Percentiles rank a stretch among this genome's conserved stretches.
Conservation (phyloP, 2,113 vertebrate species). For the Leptodactylus fuscus region DNA sequence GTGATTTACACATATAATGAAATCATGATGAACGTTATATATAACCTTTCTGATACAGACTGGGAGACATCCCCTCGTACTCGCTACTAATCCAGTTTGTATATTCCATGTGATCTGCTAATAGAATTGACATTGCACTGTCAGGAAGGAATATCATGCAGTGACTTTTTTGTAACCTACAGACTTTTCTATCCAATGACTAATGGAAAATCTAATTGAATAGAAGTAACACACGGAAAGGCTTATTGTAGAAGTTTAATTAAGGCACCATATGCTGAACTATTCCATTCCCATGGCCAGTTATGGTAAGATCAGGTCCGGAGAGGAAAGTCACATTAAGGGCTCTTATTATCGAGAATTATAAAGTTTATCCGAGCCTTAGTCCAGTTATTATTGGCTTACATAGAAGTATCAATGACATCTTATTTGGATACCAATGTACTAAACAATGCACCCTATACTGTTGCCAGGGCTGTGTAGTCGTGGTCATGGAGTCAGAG, state of each 20-base stretch:
- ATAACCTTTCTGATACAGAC: constrained; percentile 7
- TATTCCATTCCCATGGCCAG: background rate
- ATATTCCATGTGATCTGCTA: constrained; percentile 4
- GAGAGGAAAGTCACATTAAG: background rate
- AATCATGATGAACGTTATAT: constrained; percentile 3
- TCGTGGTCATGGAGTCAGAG: too few species aligned
- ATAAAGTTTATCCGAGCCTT: background rate
- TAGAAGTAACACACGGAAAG: background rate
- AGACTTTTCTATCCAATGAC: constrained; percentile 18
- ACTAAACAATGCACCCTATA: too few species aligned
- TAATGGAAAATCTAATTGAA: constrained; percentile 23
- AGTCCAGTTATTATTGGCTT: background rate
- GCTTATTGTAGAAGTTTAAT: background rate
- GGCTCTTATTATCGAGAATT: background rate
- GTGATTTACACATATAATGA: background rate
- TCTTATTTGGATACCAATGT: too few species aligned
- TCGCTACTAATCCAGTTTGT: background rate
- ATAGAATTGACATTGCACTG: constrained; percentile 5
- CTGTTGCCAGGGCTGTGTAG: too few species aligned
- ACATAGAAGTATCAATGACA: background rate
- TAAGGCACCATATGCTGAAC: background rate
- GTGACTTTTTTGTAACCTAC: constrained; percentile 5
- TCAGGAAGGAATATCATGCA: background rate
- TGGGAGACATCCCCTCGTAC: background rate
- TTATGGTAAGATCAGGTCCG: background rate